phyloP scores from a whole-genome alignment of 1,140 invertebrate species.

The Pectinophora gossypiella region DNA sequence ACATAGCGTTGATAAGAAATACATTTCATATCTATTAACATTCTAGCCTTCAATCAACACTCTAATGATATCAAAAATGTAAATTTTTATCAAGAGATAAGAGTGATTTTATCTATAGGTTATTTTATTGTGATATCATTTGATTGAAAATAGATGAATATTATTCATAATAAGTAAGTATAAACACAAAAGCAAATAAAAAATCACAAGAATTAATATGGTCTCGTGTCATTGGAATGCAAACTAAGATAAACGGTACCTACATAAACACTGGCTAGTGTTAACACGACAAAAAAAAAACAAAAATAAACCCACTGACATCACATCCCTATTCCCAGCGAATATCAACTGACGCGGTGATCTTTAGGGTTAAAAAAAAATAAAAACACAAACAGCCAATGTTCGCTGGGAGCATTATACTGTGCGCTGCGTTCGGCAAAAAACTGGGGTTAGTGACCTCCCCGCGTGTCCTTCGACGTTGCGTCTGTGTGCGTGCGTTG shows the following conservation, averaged over 20 bases:
- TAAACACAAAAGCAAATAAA: too few relatives aligned
- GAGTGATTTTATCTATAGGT: too few relatives aligned
- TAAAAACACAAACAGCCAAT: constrained; percentile 58
- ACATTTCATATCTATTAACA: too few relatives aligned
- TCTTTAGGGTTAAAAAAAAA: constrained; percentile 49
- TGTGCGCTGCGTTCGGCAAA: constrained; percentile 58
- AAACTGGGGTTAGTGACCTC: constrained; percentile 63
- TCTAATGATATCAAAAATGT: too few relatives aligned
- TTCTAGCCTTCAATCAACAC: too few relatives aligned
- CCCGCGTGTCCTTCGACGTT: constrained; percentile 64
- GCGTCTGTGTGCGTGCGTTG: constrained; percentile 37
- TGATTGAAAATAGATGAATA: too few relatives aligned
- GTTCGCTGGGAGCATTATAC: constrained; percentile 48
- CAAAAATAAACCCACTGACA: constrained; percentile 47
- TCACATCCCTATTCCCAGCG: constrained; percentile 57
- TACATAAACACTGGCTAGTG: neutral
- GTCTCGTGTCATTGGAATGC: too few relatives aligned
- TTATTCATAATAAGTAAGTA: too few relatives aligned
- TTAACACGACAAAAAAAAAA: constrained; percentile 34
- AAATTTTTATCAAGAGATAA: too few relatives aligned
- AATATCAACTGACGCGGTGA: constrained; percentile 53
- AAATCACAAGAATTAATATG: too few relatives aligned
- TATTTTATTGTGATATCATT: too few relatives aligned
- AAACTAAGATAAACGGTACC: neutral
- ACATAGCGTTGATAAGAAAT: too few relatives aligned